phyloP scores from a whole-genome alignment of 2,113 vertebrate genomes.

The Hippocampus barbouri region DNA sequence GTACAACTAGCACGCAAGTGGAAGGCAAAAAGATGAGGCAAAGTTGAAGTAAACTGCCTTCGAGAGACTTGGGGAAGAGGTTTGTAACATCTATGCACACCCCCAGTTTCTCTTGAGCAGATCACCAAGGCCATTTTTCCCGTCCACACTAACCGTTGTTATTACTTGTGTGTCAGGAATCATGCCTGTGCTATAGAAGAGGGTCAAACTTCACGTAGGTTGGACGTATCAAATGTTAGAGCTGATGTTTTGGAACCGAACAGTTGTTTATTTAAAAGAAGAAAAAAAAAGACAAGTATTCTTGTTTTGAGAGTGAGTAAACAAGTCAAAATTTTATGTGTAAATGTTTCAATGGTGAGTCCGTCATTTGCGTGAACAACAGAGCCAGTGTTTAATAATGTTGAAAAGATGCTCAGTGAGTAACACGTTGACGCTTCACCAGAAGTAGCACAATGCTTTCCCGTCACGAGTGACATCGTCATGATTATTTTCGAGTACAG shows the following conservation, averaged over 20 bases:
- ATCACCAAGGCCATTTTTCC: constrained; percentile 16
- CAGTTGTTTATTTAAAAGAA: constrained; percentile 38
- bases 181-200: constrained; percentile 76
- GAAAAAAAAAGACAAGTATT: constrained; percentile 48
- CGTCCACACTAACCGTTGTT: constrained; percentile 41
- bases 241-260: constrained; percentile 84
- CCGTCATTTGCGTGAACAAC: constrained; percentile 64
- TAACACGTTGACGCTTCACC: constrained; percentile 57
- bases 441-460: constrained; percentile 36
- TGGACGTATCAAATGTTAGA: constrained; percentile 31
- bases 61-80: constrained; percentile 40
- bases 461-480: not conserved
- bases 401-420: constrained; percentile 68
- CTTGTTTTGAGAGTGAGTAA: constrained; percentile 54
- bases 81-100: constrained; percentile 68
- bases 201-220: constrained; percentile 51
- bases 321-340: constrained; percentile 59
- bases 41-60: constrained; percentile 29
- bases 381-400: constrained; percentile 70
- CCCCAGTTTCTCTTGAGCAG: constrained; percentile 49
- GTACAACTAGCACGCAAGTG: not conserved
- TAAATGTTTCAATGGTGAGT: constrained; percentile 71
- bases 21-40: not conserved
- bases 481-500: constrained; percentile 18
- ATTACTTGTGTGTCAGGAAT: constrained; percentile 65